Evolutionary conservation across 2,888 invertebrate genomes (phyloP), one percentile per base, ranked within the genome.

Genomic region (Polymixis lichenea): DNA sequence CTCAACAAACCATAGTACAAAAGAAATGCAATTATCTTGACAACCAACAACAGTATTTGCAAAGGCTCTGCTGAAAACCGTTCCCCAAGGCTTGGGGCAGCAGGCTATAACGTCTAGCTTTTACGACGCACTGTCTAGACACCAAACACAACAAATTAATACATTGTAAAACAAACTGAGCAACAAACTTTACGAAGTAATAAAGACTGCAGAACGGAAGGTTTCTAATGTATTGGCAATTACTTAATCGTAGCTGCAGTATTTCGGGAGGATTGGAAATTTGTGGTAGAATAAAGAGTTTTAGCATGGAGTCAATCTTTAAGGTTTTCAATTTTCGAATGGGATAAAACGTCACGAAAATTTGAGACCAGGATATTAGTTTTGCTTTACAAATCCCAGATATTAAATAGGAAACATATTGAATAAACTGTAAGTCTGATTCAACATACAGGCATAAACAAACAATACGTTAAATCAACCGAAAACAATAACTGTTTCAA

Each of bases 121-220:
- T 87, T 86, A 88, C 87, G 88, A 78, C 72, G 61, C 67, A 70
- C 79, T 51, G 87, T 87, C 87, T 87, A 87, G 87, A 87, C 87
- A 66, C 51, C 67, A 61, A 75, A 46, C 73, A 70, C 65, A 82
- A 77, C 71, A 77, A 75, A 71, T 80, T 53, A 69, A 69, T 73
- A 77, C 74, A 78, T 61, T 69, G 81, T 87, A 78, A 78, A 80
- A 80, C 32, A 67, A 72, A 83, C 46, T 55, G 67, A 43, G 67
- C 28, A 65, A 66, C 62, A 75, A 71, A 85, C 61, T 60, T 68
- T 61, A 62, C 65, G 32, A 58, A 72, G 72, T 62, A 68, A 56
- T 73, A 71, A 73, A 60, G 19, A 56, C 73, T 56, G 55, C 51
- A 67, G 32, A 70, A 67, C 51, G 77, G 56, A 85, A 56, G 43